Conservation (phyloP, 2,888 invertebrate genomes). For the Mycalesis mineus region DNA sequence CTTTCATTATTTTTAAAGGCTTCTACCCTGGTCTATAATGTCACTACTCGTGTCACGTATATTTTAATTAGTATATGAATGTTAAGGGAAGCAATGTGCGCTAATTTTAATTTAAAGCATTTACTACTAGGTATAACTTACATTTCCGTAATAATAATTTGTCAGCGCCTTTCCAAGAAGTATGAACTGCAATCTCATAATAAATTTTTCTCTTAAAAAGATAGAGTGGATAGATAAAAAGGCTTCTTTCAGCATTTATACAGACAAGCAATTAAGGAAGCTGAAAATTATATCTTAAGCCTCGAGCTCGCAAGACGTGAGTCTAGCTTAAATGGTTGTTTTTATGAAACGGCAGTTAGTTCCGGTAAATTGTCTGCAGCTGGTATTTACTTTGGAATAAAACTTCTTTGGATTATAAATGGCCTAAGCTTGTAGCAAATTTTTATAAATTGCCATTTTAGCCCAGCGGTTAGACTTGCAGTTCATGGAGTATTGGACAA, state of each 20-base stretch:
- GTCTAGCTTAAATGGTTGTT: constrained; percentile 8
- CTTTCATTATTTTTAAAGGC: too few relatives aligned
- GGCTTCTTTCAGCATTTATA: constrained; percentile 1
- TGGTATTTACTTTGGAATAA: background rate
- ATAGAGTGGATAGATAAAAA: constrained; percentile 5
- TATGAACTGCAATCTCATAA: background rate
- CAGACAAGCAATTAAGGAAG: constrained; percentile 10
- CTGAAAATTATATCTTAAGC: constrained; percentile 11
- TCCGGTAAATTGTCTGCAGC: background rate
- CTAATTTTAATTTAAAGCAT: too few relatives aligned
- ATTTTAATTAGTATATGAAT: too few relatives aligned
- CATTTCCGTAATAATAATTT: background rate
- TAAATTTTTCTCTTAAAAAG: background rate
- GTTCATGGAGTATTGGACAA: too few relatives aligned
- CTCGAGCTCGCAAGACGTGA: constrained; percentile 3
- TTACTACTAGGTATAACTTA: background rate
- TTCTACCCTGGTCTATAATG: too few relatives aligned
- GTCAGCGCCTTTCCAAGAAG: background rate
- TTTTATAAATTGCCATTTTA: too few relatives aligned
- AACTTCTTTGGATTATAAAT: background rate
- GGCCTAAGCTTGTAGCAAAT: too few relatives aligned
- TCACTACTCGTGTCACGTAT: too few relatives aligned
- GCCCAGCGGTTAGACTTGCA: too few relatives aligned
- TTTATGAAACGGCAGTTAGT: constrained; percentile 7
- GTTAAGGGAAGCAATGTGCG: too few relatives aligned